phyloP scores from a whole-genome alignment of 2,888 invertebrate genomes.

The Hypomecis atomaria region DNA sequence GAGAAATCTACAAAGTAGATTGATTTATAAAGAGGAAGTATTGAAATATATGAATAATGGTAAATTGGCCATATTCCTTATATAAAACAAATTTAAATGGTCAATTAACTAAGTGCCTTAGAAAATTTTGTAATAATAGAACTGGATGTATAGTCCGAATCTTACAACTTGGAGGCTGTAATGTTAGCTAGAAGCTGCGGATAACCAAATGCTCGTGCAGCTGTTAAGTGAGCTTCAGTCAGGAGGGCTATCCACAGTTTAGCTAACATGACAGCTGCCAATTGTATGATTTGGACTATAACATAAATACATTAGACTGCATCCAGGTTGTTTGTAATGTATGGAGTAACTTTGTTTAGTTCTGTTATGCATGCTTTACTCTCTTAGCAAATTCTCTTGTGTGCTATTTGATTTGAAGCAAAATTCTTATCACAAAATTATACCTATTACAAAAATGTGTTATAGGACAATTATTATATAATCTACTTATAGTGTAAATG shows the following conservation, averaged over 20 bases:
- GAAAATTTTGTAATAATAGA: slow-evolving; percentile 4
- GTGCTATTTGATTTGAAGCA: slow-evolving; percentile 2
- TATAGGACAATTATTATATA: slow-evolving; percentile 11
- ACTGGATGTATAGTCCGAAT: not conserved
- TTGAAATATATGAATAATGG: not conserved
- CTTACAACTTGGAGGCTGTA: no score
- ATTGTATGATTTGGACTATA: no score
- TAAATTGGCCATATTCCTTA: slow-evolving; percentile 1
- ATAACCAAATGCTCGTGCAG: no score
- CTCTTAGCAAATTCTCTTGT: slow-evolving; percentile 1
- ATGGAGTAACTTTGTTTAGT: not conserved
- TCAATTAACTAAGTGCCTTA: slow-evolving; percentile 52
- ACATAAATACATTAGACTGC: not conserved
- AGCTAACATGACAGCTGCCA: no score
- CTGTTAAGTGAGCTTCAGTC: no score
- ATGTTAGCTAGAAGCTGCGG: no score
- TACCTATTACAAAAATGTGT: slow-evolving; percentile 6
- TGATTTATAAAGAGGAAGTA: slow-evolving; percentile 20
- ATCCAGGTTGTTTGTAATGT: not conserved
- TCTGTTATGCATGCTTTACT: slow-evolving; percentile 3
- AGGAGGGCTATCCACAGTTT: no score
- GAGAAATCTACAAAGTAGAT: slow-evolving; percentile 41
- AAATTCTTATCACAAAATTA: not conserved
- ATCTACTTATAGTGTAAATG: slow-evolving; percentile 44
- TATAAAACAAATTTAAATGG: slow-evolving; percentile 5